Conservation (phyloP, 2,888 invertebrate species). For the Pseudeuparius sepicola region DNA sequence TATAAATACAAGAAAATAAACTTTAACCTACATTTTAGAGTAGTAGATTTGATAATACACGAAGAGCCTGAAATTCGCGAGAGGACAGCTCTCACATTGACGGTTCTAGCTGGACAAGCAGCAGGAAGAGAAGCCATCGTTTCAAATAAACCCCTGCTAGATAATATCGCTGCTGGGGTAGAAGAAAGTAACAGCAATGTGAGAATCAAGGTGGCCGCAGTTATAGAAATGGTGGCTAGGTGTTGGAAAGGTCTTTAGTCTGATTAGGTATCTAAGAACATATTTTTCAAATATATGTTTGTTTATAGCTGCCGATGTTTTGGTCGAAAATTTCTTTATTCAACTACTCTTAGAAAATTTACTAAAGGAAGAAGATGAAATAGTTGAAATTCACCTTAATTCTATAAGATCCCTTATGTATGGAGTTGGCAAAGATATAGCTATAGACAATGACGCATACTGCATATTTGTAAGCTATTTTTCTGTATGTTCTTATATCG, state of each 20-base stretch:
- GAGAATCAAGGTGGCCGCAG: conserved; percentile 35
- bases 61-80: conserved; percentile 33
- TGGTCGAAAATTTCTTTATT: conserved; percentile 35
- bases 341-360: conserved; percentile 31
- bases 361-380: conserved; percentile 29
- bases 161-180: conserved; percentile 32
- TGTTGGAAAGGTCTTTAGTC: conserved; percentile 32
- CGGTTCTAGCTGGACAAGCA: conserved; percentile 34
- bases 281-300: no score
- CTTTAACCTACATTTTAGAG: no score
- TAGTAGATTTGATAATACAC: conserved; percentile 33
- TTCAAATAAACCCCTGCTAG: conserved; percentile 31
- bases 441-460: conserved; percentile 34
- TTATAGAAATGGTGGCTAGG: conserved; percentile 36
- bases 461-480: conserved; percentile 31
- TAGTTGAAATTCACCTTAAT: conserved; percentile 34
- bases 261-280: no score
- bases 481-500: no score
- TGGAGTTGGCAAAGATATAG: conserved; percentile 34
- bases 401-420: conserved; percentile 36
- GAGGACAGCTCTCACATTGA: conserved; percentile 34
- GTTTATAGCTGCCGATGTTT: conserved; percentile 38
- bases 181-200: conserved; percentile 34
- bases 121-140: conserved; percentile 38
- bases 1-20: no score